These are phyloP conservation scores for Ctenosaura bakeri DNA, from an alignment of 2,797 vertebrate genomes.

Conservation along the genomic window DNA sequence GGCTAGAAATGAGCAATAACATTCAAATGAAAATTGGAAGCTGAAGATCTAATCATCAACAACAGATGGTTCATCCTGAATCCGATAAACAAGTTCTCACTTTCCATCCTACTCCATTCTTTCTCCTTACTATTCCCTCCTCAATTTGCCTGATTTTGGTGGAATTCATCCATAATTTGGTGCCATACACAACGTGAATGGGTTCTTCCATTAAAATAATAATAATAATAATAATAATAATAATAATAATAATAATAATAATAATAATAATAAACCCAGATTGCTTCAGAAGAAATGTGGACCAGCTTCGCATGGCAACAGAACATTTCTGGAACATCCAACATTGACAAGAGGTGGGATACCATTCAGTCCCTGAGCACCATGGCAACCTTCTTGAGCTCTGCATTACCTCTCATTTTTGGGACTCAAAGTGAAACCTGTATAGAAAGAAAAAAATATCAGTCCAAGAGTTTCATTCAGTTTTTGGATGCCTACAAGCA, in stretches of 20 bases:
- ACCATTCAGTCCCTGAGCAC: slow-evolving; percentile 56
- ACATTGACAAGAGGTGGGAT: slow-evolving; percentile 47
- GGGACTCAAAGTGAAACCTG: slow-evolving; percentile 61
- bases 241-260: slow-evolving; percentile 21
- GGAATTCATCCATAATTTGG: slow-evolving; percentile 51
- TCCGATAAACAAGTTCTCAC: slow-evolving; percentile 79
- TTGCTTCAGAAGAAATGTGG: slow-evolving; percentile 57
- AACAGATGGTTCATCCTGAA: slow-evolving; percentile 82
- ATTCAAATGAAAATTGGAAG: slow-evolving; percentile 84
- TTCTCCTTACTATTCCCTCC: background rate
- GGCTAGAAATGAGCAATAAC: slow-evolving; percentile 83
- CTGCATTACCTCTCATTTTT: slow-evolving; percentile 47
- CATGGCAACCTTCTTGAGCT: slow-evolving; percentile 60
- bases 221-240: background rate
- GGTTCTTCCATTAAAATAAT: slow-evolving; percentile 55
- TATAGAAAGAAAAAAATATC: slow-evolving; percentile 45
- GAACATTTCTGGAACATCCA: slow-evolving; percentile 47
- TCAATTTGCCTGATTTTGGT: slow-evolving; percentile 56
- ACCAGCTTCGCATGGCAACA: slow-evolving; percentile 49
- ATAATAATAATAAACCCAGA: background rate
- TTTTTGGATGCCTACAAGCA: slow-evolving; percentile 42
- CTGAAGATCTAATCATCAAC: slow-evolving; percentile 83
- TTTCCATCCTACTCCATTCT: slow-evolving; percentile 21
- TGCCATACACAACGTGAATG: slow-evolving; percentile 37
- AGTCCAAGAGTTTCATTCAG: slow-evolving; percentile 38